Evolutionary conservation across 2,113 vertebrate genomes (phyloP).

Genomic region (Salminus brasiliensis): DNA sequence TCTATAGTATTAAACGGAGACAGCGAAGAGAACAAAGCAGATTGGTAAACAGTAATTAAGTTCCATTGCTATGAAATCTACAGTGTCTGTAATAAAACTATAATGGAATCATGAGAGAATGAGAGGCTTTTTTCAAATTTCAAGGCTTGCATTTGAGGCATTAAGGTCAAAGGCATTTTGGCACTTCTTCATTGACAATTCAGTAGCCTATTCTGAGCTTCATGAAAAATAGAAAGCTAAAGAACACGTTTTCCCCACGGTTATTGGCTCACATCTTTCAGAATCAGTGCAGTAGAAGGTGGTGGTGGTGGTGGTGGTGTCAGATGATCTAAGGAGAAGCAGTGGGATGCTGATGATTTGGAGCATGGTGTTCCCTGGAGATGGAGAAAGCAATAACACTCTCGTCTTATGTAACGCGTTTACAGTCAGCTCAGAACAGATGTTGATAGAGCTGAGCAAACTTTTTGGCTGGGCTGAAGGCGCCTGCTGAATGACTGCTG

Average conservation of each 20-base stretch:
- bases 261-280: not conserved
- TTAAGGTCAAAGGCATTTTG: not conserved
- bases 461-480: conserved; percentile 21
- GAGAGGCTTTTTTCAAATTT: not conserved
- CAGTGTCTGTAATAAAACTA: not conserved
- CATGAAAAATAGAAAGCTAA: not conserved
- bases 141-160: not conserved
- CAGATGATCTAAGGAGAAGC: conserved; percentile 12
- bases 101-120: not conserved
- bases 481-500: conserved; percentile 34
- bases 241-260: not conserved
- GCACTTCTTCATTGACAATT: not conserved
- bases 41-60: conserved; percentile 18
- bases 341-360: conserved; percentile 28
- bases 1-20: not conserved
- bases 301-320: not conserved
- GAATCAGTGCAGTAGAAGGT: not conserved
- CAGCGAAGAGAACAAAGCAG: not conserved
- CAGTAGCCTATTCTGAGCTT: not conserved
- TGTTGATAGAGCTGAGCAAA: conserved; percentile 29
- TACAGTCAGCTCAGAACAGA: conserved; percentile 34
- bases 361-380: conserved; percentile 20
- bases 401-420: conserved; percentile 41
- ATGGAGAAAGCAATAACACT: conserved; percentile 24
- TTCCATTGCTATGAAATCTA: conserved; percentile 5